Evolutionary conservation across 2,888 invertebrate genomes (phyloP).

Genomic region (Epiblema foenella): DNA sequence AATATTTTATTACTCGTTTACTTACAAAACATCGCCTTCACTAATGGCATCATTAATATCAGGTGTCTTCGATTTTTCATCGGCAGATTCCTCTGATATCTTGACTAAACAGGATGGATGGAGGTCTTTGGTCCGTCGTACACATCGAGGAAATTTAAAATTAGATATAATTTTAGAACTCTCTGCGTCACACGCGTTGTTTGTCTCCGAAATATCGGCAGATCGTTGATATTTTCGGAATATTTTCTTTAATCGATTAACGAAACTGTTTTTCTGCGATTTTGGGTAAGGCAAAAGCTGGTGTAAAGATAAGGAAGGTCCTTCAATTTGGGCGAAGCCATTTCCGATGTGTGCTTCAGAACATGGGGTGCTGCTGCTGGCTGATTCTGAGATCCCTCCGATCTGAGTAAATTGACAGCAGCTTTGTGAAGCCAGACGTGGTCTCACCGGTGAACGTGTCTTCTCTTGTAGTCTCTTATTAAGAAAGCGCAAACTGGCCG

Average conservation of each 20-base stretch:
- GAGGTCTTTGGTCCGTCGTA: conserved; percentile 52
- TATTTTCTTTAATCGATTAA: conserved; percentile 62
- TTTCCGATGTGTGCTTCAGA: conserved; percentile 39
- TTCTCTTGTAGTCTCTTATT: conserved; percentile 69
- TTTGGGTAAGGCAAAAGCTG: conserved; percentile 77
- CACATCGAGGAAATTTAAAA: conserved; percentile 68
- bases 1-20: conserved; percentile 39
- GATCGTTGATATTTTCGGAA: conserved; percentile 60
- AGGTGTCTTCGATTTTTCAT: conserved; percentile 49
- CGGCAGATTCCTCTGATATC: conserved; percentile 63
- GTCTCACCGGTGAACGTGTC: conserved; percentile 46
- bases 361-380: conserved; percentile 29
- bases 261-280: conserved; percentile 61
- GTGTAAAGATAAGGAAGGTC: conserved; percentile 64
- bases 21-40: conserved; percentile 48
- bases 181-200: conserved; percentile 49
- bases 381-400: conserved; percentile 21
- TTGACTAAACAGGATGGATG: conserved; percentile 58
- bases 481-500: conserved; percentile 76
- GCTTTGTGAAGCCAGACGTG: conserved; percentile 58
- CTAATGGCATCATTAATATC: conserved; percentile 46
- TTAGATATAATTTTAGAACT: conserved; percentile 58
- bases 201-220: conserved; percentile 50
- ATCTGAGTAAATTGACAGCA: conserved; percentile 58
- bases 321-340: conserved; percentile 37